phyloP scores from a whole-genome alignment of 2,113 vertebrate genomes.

The Tangachromis dhanisi region DNA sequence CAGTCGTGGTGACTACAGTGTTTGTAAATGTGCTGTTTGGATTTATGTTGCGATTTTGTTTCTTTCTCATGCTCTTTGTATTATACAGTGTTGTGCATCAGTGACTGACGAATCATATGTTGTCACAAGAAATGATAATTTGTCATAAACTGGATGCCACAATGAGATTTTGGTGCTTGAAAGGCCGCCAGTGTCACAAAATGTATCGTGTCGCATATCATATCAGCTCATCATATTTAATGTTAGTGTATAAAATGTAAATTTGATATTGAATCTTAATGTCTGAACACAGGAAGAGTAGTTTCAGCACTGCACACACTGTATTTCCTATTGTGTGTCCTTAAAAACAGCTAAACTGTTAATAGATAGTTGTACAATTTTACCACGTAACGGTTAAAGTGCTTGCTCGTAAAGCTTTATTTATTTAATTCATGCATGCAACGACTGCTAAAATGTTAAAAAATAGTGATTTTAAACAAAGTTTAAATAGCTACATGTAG shows the following conservation, averaged over 20 bases:
- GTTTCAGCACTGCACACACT: neutral
- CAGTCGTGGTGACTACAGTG: constrained; percentile 5
- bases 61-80: constrained; percentile 8
- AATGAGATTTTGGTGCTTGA: constrained; percentile 16
- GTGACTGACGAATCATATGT: neutral
- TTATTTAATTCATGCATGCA: constrained; percentile 47
- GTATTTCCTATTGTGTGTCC: constrained; percentile 13
- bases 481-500: neutral
- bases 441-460: constrained; percentile 25
- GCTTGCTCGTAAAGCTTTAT: neutral
- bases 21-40: constrained; percentile 31
- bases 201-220: constrained; percentile 9
- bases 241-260: constrained; percentile 30
- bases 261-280: constrained; percentile 23
- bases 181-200: neutral
- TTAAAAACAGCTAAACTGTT: neutral
- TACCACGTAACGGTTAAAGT: constrained; percentile 3
- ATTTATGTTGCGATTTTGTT: neutral
- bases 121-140: neutral
- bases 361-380: constrained; percentile 4
- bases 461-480: neutral
- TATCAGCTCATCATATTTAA: constrained; percentile 1
- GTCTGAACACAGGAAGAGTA: constrained; percentile 28
- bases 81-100: constrained; percentile 10
- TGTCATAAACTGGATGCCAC: neutral